phyloP scores from a whole-genome alignment of 2,888 invertebrate species.

The Amphipoea lucens region DNA sequence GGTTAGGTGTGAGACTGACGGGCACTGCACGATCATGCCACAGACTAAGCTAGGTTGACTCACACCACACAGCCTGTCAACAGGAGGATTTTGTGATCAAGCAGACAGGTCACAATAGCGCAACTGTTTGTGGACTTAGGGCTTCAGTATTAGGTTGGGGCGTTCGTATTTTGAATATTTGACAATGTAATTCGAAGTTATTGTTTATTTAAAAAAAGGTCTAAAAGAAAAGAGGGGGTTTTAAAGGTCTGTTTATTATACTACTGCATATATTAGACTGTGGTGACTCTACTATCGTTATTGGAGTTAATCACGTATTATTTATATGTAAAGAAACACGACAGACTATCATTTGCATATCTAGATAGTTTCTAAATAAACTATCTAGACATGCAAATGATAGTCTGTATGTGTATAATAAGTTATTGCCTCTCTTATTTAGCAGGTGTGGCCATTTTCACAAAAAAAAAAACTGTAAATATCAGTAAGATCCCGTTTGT shows the following conservation, averaged over 20 bases:
- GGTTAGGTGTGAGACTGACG: slow-evolving; percentile 31
- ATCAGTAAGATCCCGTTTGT: background rate
- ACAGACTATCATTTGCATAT: background rate
- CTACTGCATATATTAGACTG: background rate
- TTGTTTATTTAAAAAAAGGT: background rate
- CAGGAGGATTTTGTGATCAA: background rate
- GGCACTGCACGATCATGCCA: background rate
- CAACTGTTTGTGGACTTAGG: background rate
- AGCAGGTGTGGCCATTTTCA: background rate
- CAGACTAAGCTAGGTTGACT: background rate
- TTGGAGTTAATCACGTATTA: slow-evolving; percentile 2
- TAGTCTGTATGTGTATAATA: background rate
- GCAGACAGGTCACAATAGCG: background rate
- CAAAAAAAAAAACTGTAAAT: background rate
- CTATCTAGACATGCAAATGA: background rate
- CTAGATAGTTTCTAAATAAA: background rate
- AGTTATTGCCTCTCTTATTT: background rate
- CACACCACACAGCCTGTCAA: background rate
- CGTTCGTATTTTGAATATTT: background rate
- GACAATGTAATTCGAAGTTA: background rate
- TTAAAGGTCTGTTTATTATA: background rate
- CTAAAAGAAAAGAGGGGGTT: background rate
- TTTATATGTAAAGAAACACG: slow-evolving; percentile 2
- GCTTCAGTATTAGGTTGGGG: background rate
- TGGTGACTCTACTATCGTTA: background rate